These are phyloP conservation scores for Lacanobia wlatinum DNA, from an alignment of 2,888 invertebrate genomes.

Conservation along the genomic window DNA sequence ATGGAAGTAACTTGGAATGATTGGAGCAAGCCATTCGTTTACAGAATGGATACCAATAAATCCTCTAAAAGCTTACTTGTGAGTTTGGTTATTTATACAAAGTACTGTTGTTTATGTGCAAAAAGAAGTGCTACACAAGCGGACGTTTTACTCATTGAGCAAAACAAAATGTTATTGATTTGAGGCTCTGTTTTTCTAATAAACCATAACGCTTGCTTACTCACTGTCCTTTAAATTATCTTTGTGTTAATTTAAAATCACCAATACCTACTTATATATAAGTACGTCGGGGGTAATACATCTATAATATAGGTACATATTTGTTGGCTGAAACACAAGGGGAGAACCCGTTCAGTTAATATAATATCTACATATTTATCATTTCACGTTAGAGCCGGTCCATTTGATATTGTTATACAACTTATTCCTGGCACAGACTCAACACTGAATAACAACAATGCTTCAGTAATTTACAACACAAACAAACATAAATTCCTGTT, in stretches of 20 bases:
- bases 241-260: too few species aligned
- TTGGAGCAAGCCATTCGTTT: slow-evolving; percentile 43
- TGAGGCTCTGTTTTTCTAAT: too few species aligned
- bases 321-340: neutral
- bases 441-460: slow-evolving; percentile 59
- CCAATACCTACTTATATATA: too few species aligned
- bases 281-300: too few species aligned
- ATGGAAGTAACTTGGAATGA: slow-evolving; percentile 35
- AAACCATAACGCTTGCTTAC: too few species aligned
- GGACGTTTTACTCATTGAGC: too few species aligned
- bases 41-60: slow-evolving; percentile 53
- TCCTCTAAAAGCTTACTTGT: slow-evolving; percentile 41
- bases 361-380: neutral
- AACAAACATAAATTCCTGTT: slow-evolving; percentile 72
- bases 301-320: too few species aligned
- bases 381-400: slow-evolving; percentile 5
- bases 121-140: neutral
- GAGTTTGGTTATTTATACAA: slow-evolving; percentile 47
- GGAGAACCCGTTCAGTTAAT: neutral
- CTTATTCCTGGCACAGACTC: slow-evolving; percentile 50
- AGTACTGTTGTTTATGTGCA: slow-evolving; percentile 40
- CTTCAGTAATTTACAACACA: slow-evolving; percentile 58
- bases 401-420: slow-evolving; percentile 28
- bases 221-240: too few species aligned
- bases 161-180: neutral